Conservation (phyloP, 2,888 invertebrate genomes). For the Zaprionus obscuricornis region DNA sequence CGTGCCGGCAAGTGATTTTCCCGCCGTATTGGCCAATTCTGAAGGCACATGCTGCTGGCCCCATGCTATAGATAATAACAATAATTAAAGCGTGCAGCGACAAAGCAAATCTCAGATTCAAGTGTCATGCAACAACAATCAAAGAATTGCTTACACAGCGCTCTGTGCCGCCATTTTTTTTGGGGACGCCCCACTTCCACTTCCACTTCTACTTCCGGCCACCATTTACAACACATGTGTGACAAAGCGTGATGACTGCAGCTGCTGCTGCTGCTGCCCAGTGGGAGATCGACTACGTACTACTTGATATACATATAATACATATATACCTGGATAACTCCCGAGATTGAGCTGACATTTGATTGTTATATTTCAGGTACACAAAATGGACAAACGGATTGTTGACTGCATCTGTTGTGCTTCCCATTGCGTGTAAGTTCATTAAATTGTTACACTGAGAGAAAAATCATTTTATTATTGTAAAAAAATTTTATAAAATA, state of each 20-base stretch:
- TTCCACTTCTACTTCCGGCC: constrained; percentile 63
- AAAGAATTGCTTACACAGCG: constrained; percentile 31
- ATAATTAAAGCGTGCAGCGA: constrained; percentile 75
- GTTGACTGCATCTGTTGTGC: constrained; percentile 68
- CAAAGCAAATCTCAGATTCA: constrained; percentile 67
- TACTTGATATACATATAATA: no score
- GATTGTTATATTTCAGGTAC: constrained; percentile 44
- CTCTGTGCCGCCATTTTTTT: constrained; percentile 51
- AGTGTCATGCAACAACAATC: constrained; percentile 72
- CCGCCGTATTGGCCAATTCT: constrained; percentile 76
- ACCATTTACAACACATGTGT: constrained; percentile 63
- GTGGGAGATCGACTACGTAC: no score
- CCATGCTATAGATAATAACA: constrained; percentile 62
- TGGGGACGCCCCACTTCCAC: constrained; percentile 47
- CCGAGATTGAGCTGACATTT: constrained; percentile 46
- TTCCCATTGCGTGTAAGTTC: constrained; percentile 77
- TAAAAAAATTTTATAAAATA: neutral
- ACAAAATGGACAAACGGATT: constrained; percentile 22
- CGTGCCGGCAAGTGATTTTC: constrained; percentile 80
- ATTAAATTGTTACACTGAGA: constrained; percentile 57
- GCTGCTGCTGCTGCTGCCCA: constrained; percentile 8
- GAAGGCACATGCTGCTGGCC: constrained; percentile 35
- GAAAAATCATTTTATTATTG: no score
- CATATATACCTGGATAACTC: no score
- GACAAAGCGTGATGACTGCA: constrained; percentile 54